Conservation (phyloP, 35 echinoderm and acorn worm genomes). For the Stichopus chloronotus region DNA sequence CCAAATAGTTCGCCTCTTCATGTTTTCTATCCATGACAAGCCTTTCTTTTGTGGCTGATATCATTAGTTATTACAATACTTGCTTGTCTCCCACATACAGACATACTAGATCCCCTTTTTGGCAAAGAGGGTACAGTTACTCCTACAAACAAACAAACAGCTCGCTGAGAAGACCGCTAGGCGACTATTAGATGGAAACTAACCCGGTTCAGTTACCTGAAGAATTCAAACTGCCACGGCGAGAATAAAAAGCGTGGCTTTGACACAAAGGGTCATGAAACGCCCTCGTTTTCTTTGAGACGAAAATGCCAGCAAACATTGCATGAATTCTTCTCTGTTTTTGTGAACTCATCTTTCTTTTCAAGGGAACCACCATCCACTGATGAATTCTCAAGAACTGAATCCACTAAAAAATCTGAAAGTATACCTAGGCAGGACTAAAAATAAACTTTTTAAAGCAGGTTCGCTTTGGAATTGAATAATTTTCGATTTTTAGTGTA, state of each 20-base stretch:
- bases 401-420: too few species aligned
- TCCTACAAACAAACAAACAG: constrained; percentile 48
- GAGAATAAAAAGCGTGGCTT: neutral
- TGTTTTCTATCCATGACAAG: neutral
- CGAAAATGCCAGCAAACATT: neutral
- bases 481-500: too few species aligned
- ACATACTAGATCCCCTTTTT: constrained; percentile 29
- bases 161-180: neutral
- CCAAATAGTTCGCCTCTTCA: neutral
- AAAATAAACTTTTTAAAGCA: too few species aligned
- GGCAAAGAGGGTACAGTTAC: neutral
- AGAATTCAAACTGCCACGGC: constrained; percentile 37
- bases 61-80: neutral
- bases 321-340: too few species aligned
- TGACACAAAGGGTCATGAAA: constrained; percentile 22
- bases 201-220: constrained; percentile 34
- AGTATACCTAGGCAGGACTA: too few species aligned
- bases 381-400: too few species aligned
- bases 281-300: constrained; percentile 11
- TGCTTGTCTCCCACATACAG: neutral
- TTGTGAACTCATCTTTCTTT: too few species aligned
- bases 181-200: constrained; percentile 37
- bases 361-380: too few species aligned
- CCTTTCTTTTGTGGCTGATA: neutral
- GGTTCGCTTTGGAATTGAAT: too few species aligned